A percentile compares a stretch with the other conserved stretches of the same genome.
phyloP scores from a whole-genome alignment of 1,140 invertebrate genomes.

The Lucilia sericata region DNA sequence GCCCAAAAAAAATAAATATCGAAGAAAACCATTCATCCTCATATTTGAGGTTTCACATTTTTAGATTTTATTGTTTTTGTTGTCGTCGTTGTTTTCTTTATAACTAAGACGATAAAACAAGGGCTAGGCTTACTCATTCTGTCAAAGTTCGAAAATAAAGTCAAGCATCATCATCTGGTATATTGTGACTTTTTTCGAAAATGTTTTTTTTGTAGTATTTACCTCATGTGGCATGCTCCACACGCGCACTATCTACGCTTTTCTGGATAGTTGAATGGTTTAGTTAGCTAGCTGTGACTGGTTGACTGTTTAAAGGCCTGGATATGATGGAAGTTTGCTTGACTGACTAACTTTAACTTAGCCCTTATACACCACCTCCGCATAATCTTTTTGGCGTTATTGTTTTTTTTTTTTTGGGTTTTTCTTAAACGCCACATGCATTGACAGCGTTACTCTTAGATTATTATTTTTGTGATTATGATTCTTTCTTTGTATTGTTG shows the following conservation, averaged over 20 bases:
- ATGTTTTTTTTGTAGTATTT: neutral
- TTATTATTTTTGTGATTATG: neutral
- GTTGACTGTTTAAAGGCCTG: too few species aligned
- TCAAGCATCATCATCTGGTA: conserved; percentile 34
- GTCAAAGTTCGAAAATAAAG: conserved; percentile 43
- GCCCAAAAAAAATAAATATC: neutral
- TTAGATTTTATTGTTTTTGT: conserved; percentile 5
- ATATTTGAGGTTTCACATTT: neutral
- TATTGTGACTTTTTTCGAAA: neutral
- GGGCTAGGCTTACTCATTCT: conserved; percentile 38
- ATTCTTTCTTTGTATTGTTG: too few species aligned
- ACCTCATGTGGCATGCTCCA: conserved; percentile 33
- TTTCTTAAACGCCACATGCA: conserved; percentile 36
- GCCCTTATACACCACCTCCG: conserved; percentile 35
- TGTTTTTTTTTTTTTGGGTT: neutral
- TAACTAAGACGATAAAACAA: neutral
- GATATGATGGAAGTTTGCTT: neutral
- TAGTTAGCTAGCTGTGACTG: neutral
- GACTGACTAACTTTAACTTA: conserved; percentile 23
- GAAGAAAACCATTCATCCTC: neutral
- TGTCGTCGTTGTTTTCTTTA: neutral
- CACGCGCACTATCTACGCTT: conserved; percentile 26
- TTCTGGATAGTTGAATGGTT: neutral
- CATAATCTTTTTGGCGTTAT: too few species aligned
- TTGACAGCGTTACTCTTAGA: conserved; percentile 13